These are phyloP conservation scores for Opisthocomus hoazin DNA, from an alignment of 2,113 vertebrate genomes.

Conservation along the genomic window DNA sequence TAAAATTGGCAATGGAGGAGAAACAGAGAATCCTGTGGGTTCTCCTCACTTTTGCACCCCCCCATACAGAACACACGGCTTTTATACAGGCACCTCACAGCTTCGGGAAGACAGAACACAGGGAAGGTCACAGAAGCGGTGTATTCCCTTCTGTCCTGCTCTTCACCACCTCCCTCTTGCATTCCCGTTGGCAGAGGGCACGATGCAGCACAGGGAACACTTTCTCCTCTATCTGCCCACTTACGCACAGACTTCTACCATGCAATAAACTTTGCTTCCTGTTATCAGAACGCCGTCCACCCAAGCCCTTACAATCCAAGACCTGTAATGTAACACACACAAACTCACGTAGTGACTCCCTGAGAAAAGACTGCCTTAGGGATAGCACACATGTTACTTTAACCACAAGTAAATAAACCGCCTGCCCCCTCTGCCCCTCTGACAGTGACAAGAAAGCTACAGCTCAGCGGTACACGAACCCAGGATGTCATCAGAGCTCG, in stretches of 20 bases:
- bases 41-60: background rate
- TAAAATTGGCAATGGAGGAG: background rate
- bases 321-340: background rate
- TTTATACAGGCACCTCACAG: background rate
- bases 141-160: background rate
- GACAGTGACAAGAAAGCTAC: background rate
- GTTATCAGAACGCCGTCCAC: background rate
- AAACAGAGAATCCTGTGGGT: background rate
- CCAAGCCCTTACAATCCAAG: background rate
- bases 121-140: background rate
- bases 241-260: background rate
- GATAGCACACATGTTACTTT: background rate
- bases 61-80: rapidly evolving
- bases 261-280: background rate
- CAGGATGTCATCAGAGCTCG: background rate
- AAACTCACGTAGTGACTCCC: background rate
- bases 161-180: background rate
- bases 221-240: background rate
- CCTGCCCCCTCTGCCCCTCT: background rate
- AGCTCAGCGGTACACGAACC: background rate
- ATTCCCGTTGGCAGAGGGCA: background rate
- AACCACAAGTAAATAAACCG: background rate
- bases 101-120: background rate
- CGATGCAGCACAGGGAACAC: background rate
- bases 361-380: background rate